These are phyloP conservation scores for Tarsius wallacei DNA, from an alignment of 2,797 vertebrate species.

Conservation along the genomic window DNA sequence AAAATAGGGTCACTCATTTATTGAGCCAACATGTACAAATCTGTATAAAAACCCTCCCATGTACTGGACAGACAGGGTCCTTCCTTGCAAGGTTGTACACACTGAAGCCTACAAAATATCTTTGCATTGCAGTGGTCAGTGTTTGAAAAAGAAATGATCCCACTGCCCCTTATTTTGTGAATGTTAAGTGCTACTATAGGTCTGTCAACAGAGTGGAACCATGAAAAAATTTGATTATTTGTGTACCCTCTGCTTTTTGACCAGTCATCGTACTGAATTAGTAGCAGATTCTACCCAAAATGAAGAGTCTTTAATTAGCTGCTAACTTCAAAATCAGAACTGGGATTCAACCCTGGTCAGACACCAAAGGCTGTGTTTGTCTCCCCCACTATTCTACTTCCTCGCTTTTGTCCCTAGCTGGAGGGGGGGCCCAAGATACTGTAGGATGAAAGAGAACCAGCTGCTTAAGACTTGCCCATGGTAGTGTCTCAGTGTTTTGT, in stretches of 20 bases:
- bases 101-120: background rate
- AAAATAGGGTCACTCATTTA: background rate
- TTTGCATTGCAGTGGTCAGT: background rate
- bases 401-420: conserved; percentile 8
- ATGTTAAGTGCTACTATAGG: background rate
- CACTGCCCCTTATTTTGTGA: background rate
- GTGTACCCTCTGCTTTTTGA: background rate
- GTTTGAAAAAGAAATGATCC: background rate
- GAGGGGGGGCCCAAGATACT: background rate
- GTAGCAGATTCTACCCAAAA: background rate
- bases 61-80: background rate
- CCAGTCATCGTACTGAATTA: background rate
- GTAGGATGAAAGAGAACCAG: background rate
- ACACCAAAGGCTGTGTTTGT: background rate
- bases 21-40: background rate
- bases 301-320: background rate
- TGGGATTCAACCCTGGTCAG: background rate
- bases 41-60: background rate
- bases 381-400: background rate
- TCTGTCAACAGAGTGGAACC: background rate
- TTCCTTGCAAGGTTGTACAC: too few species aligned
- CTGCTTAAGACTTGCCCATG: background rate
- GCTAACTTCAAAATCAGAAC: background rate
- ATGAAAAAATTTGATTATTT: background rate
- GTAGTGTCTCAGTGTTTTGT: fast-evolving